Conservation (phyloP, 2,113 vertebrate genomes). For the Barnardius zonarius region DNA sequence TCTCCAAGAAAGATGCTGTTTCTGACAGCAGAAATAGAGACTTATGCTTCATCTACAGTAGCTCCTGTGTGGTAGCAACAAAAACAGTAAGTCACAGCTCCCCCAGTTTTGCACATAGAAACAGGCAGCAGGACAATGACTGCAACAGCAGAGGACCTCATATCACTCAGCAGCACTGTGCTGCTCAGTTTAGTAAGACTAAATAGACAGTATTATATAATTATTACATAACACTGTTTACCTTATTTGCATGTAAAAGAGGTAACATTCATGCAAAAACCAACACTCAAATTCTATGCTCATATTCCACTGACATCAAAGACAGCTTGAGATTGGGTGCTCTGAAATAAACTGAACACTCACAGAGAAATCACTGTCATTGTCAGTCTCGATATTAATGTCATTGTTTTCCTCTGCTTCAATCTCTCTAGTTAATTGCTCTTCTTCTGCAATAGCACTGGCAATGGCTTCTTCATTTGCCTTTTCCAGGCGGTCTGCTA, state of each 20-base stretch:
- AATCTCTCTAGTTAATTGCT: constrained; percentile 95
- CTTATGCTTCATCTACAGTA: not conserved
- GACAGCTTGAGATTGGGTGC: not conserved
- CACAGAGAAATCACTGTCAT: constrained; percentile 92
- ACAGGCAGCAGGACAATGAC: not conserved
- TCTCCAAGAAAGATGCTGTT: not conserved
- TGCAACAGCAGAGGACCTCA: not conserved
- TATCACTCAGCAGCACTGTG: not conserved
- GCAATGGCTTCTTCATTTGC: constrained; percentile 99
- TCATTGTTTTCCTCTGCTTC: constrained; percentile 93
- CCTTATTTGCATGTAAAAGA: not conserved
- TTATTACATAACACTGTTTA: not conserved
- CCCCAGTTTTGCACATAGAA: not conserved
- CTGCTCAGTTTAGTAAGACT: not conserved
- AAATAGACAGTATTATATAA: not conserved
- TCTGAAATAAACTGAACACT: constrained; percentile 51
- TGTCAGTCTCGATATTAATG: constrained; percentile 90
- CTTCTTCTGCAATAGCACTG: constrained; percentile 97
- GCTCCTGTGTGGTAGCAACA: not conserved
- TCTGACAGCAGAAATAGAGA: not conserved
- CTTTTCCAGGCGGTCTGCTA: constrained; percentile 94
- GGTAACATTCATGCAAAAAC: not conserved
- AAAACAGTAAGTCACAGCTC: not conserved
- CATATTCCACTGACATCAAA: not conserved
- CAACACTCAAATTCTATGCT: not conserved